Conservation (phyloP, 1,140 invertebrate genomes). For the Drosophila nannoptera region DNA sequence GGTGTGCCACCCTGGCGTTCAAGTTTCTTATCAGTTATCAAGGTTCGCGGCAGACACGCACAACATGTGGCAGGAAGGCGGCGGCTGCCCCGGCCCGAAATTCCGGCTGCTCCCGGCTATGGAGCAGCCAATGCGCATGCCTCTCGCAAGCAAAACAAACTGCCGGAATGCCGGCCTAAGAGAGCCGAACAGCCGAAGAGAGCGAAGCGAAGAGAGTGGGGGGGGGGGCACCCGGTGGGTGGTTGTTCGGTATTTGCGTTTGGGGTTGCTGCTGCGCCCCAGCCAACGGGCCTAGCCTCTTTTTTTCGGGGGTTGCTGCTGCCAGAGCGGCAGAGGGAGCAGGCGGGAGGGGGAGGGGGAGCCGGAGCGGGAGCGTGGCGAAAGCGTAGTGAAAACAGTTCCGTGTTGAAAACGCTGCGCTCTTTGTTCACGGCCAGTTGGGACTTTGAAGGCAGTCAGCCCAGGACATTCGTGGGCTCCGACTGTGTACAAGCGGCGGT, state of each 20-base stretch:
- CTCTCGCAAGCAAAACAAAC: slow-evolving; percentile 58
- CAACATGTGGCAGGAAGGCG: slow-evolving; percentile 74
- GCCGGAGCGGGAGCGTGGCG: slow-evolving; percentile 20
- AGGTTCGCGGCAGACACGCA: slow-evolving; percentile 65
- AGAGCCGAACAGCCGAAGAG: slow-evolving; percentile 1
- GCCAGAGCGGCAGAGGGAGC: neutral
- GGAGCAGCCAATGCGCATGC: slow-evolving; percentile 35
- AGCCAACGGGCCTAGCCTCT: slow-evolving; percentile 5
- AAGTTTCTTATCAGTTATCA: slow-evolving; percentile 75
- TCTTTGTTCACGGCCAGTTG: slow-evolving; percentile 49
- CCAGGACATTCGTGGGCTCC: slow-evolving; percentile 71
- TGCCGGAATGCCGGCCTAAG: slow-evolving; percentile 63
- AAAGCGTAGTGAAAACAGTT: slow-evolving; percentile 52
- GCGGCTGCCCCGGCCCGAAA: slow-evolving; percentile 34
- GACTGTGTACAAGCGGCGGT: slow-evolving; percentile 76
- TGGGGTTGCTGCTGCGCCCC: slow-evolving; percentile 56
- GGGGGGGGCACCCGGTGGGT: slow-evolving; percentile 41
- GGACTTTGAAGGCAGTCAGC: slow-evolving; percentile 38
- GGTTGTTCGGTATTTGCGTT: slow-evolving; percentile 24
- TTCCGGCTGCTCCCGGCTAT: slow-evolving; percentile 41
- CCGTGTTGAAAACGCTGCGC: slow-evolving; percentile 63
- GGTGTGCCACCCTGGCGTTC: slow-evolving; percentile 60
- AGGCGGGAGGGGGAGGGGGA: neutral
- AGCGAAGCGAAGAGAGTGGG: neutral
- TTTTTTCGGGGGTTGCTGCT: slow-evolving; percentile 39